phyloP scores from a whole-genome alignment of 2,113 vertebrate species.

The Pitta sordida region DNA sequence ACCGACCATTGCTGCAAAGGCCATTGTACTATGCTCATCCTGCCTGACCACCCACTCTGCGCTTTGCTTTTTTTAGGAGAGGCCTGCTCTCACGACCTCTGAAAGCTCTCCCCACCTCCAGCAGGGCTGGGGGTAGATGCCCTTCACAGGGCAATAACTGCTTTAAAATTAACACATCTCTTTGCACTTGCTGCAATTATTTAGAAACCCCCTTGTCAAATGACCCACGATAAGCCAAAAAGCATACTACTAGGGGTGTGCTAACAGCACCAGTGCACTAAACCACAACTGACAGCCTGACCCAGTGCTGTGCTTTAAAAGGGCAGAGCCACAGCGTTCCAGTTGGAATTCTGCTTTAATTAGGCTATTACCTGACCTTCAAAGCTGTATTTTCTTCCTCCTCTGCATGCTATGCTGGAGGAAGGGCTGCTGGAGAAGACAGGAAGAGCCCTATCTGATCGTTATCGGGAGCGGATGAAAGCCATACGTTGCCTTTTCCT shows the following conservation, averaged over 20 bases:
- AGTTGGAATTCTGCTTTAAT: constrained; percentile 48
- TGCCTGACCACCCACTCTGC: background rate
- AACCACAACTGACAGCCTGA: constrained; percentile 28
- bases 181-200: constrained; percentile 8
- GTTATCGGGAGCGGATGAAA: constrained; percentile 27
- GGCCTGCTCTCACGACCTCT: background rate
- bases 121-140: background rate
- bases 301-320: constrained; percentile 13
- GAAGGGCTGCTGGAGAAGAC: constrained; percentile 37
- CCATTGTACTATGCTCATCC: rapidly evolving
- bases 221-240: background rate
- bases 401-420: constrained; percentile 14
- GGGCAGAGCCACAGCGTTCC: background rate
- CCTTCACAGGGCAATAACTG: background rate
- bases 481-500: constrained; percentile 46
- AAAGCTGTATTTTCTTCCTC: constrained; percentile 41
- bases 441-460: constrained; percentile 39
- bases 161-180: background rate
- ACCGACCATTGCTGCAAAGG: background rate
- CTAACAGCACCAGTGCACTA: background rate
- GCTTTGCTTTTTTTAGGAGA: background rate
- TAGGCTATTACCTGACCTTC: constrained; percentile 37
- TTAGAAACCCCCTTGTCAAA: constrained; percentile 56
- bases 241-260: background rate
- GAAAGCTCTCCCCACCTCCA: background rate